Conservation (phyloP, 2,113 vertebrate species). For the Trematomus loennbergii region DNA sequence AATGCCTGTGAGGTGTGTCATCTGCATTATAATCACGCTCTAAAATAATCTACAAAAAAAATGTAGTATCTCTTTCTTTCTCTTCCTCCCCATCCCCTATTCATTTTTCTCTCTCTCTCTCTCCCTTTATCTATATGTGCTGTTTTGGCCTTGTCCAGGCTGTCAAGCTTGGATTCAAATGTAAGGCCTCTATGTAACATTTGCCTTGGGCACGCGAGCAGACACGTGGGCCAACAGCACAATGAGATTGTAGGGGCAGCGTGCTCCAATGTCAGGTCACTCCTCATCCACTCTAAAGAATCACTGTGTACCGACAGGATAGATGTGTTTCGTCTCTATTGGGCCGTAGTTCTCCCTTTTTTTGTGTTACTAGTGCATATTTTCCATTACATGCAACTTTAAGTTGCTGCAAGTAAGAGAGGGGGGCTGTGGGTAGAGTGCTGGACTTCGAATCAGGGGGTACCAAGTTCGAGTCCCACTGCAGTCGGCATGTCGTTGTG, state of each 20-base stretch:
- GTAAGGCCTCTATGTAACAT: background rate
- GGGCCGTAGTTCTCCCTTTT: background rate
- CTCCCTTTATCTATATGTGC: background rate
- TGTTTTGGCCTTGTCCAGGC: slow-evolving; percentile 19
- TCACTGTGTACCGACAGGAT: background rate
- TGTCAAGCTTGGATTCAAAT: background rate
- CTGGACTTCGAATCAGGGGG: too few relatives aligned
- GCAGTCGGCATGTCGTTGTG: too few relatives aligned
- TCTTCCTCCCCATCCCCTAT: background rate
- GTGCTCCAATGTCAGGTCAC: slow-evolving; percentile 10
- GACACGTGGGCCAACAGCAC: slow-evolving; percentile 17
- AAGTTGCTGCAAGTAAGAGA: background rate
- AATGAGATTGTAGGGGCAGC: slow-evolving; percentile 13
- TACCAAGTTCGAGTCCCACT: too few relatives aligned
- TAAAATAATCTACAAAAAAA: background rate
- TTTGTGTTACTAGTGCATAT: background rate
- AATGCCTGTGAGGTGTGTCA: background rate
- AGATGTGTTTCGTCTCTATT: background rate
- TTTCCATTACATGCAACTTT: background rate
- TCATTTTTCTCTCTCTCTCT: background rate
- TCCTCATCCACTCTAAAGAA: slow-evolving; percentile 1
- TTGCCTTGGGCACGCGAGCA: background rate
- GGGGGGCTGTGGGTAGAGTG: too few relatives aligned
- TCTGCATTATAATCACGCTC: background rate
- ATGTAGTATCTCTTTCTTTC: background rate